Base-by-base conservation (phyloP, 2,888 invertebrate species). In the Cataglyphis altisquamis region DNA sequence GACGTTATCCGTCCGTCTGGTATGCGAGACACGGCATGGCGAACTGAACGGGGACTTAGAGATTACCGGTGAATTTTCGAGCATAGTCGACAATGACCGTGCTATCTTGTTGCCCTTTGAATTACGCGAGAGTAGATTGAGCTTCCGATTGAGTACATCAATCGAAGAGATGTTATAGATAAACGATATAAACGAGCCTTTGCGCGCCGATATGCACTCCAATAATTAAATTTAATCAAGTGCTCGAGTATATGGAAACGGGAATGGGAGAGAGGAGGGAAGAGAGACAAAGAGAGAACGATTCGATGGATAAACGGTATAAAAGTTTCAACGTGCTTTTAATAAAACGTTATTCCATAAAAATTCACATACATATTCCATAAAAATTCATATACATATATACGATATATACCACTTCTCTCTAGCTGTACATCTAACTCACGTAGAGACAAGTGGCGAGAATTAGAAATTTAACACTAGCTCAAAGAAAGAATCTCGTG, bases 381-480 rank as follows among this genome's bases (percentile, higher is more conserved):
- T 18, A 12, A 29, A 29, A 29, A 29, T 29, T 29, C 29, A 29
- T 10, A 12, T 12, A 15, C 10, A 2, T n/a, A 2, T n/a, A 5
- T 52, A n/a, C 8, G n/a, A 21, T 21, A 21, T 21, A 21, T 21
- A 21, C 8, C n/a, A n/a, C 48, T 48, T 48, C 18, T 18, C 36
- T 41, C 66, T 9, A 10, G 3, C 6, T 39, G 52, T 12, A n/a
- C 9, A 21, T 12, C 36, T 36, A 18, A n/a, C 8, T 15, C 18
- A 48, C 18, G 36, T 8, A 60, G 68, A 63, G 70, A 70, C 55
- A 84, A 84, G 48, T 48, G 1, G 84, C 84, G 78, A 82, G 62
- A 83, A 81, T 85, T 75, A 55, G 84, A 87, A 83, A 86, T 83
- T 87, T 86, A 84, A 81, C 73, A 67, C 82, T 78, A 66, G 86